phyloP scores from a whole-genome alignment of 2,888 invertebrate genomes.

The Ornithoptera alexandrae region DNA sequence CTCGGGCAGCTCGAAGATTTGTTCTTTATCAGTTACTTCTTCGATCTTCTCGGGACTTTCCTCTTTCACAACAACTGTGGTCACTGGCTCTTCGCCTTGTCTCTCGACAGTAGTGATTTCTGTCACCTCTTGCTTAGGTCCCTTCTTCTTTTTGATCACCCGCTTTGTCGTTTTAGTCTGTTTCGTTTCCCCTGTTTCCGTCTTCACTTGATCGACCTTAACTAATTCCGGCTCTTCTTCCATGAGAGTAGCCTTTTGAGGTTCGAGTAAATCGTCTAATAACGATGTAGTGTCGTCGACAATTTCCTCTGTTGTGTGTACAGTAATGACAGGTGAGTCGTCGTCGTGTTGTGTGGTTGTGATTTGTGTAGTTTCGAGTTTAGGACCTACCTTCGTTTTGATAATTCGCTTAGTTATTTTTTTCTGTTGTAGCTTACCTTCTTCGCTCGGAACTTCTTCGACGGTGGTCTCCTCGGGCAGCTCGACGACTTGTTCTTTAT shows the following conservation, averaged over 20 bases:
- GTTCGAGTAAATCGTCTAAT: slow-evolving; percentile 18
- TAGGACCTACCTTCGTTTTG: too few relatives aligned
- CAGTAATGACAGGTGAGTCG: too few relatives aligned
- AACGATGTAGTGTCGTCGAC: too few relatives aligned
- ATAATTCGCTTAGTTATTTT: too few relatives aligned
- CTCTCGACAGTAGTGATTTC: slow-evolving; percentile 37
- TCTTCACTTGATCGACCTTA: slow-evolving; percentile 21
- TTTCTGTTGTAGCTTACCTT: background rate
- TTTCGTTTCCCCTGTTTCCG: slow-evolving; percentile 21
- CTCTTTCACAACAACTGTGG: slow-evolving; percentile 37
- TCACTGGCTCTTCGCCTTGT: slow-evolving; percentile 40
- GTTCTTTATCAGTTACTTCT: slow-evolving; percentile 17
- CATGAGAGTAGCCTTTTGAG: slow-evolving; percentile 28
- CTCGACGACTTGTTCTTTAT: slow-evolving; percentile 41
- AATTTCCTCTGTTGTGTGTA: too few relatives aligned
- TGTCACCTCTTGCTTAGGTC: slow-evolving; percentile 33
- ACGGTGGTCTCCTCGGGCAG: slow-evolving; percentile 39
- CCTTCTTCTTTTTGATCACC: slow-evolving; percentile 38
- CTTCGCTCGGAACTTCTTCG: slow-evolving; percentile 33
- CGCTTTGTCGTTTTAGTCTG: slow-evolving; percentile 35
- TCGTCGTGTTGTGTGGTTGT: too few relatives aligned
- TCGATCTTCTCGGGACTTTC: slow-evolving; percentile 23
- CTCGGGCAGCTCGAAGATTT: slow-evolving; percentile 46
- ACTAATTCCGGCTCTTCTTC: slow-evolving; percentile 34
- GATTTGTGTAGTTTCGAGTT: too few relatives aligned